Conservation (phyloP, 2,113 vertebrate genomes). For the Poecilia latipinna region DNA sequence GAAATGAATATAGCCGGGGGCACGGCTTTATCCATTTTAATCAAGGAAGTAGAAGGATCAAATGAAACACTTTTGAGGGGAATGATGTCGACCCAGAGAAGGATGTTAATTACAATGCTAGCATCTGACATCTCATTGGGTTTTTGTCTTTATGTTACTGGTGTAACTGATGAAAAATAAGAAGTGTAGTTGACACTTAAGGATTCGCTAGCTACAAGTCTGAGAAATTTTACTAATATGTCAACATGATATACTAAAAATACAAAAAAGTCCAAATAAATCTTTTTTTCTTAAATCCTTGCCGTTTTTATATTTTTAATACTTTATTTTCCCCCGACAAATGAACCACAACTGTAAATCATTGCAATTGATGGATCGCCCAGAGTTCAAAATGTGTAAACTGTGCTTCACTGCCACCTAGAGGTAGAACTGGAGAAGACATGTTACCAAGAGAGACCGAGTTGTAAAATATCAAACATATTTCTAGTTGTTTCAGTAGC, state of each 20-base stretch:
- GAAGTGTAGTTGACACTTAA: neutral
- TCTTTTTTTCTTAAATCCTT: neutral
- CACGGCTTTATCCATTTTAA: constrained; percentile 65
- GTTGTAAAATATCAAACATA: neutral
- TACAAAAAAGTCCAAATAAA: neutral
- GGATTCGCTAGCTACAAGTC: neutral
- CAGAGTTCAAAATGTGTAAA: neutral
- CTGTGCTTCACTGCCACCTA: constrained; percentile 48
- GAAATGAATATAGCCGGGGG: constrained; percentile 61
- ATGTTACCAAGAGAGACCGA: neutral
- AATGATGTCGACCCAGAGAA: constrained; percentile 39
- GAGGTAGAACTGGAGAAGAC: constrained; percentile 10
- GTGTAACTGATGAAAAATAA: neutral
- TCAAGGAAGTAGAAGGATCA: constrained; percentile 69
- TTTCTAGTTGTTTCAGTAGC: neutral
- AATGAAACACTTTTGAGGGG: constrained; percentile 54
- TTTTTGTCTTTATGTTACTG: neutral
- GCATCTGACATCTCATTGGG: constrained; percentile 4
- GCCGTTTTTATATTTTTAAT: neutral
- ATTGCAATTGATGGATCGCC: neutral
- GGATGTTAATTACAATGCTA: constrained; percentile 47
- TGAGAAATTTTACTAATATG: neutral
- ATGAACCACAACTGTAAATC: neutral
- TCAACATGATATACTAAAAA: neutral
- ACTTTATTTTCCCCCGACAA: neutral